A percentile compares a stretch with the other conserved stretches of the same genome.
Evolutionary conservation across 2,797 vertebrate species (phyloP).

Genomic region (Schizopygopsis malacanthus): DNA sequence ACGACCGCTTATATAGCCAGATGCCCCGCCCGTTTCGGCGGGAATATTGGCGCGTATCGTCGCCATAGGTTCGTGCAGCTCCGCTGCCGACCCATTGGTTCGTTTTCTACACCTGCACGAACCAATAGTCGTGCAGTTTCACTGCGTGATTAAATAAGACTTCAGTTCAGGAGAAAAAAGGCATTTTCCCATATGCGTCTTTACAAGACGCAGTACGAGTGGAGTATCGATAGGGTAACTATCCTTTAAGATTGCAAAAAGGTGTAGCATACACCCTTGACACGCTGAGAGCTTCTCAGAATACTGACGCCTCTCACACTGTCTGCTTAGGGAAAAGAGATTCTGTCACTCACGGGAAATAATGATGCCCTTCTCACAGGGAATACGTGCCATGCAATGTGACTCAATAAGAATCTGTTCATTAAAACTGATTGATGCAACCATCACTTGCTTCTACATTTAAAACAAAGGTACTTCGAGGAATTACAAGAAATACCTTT

Average conservation of each 20-base stretch:
- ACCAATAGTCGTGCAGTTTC: no score
- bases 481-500: background rate
- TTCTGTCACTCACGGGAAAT: slow-evolving; percentile 39
- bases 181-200: no score
- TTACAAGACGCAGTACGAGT: no score
- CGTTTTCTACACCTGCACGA: no score
- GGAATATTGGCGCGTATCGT: no score
- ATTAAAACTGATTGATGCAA: slow-evolving; percentile 34
- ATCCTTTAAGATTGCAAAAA: slow-evolving; percentile 16
- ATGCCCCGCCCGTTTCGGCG: no score
- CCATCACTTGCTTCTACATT: background rate
- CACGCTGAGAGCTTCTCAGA: slow-evolving; percentile 31
- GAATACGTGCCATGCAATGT: slow-evolving; percentile 10
- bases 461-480: slow-evolving; percentile 8
- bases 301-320: slow-evolving; percentile 18
- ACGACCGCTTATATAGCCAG: no score
- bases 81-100: no score
- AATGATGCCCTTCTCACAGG: slow-evolving; percentile 38
- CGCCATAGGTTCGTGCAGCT: no score
- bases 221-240: no score
- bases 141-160: no score
- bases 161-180: no score
- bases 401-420: slow-evolving; percentile 35
- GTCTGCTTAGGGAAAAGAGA: slow-evolving; percentile 38
- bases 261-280: background rate